A percentile compares a stretch with the other conserved stretches of the same genome.
phyloP scores from a whole-genome alignment of 2,113 vertebrate species.

The Ivindomyrus marchei region DNA sequence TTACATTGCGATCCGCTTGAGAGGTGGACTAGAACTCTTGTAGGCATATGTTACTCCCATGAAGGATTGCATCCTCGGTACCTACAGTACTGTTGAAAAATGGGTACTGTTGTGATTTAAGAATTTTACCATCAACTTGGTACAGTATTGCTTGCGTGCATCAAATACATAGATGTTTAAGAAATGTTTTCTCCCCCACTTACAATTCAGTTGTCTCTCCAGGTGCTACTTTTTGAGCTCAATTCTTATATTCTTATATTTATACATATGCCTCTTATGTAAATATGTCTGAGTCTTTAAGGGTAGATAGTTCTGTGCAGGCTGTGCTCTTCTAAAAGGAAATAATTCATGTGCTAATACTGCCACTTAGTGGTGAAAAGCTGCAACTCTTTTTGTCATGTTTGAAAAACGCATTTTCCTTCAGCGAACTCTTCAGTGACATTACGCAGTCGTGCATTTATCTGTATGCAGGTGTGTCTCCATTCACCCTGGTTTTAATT shows the following conservation, averaged over 20 bases:
- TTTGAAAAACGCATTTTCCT: not conserved
- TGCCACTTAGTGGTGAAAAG: not conserved
- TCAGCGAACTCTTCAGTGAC: not conserved
- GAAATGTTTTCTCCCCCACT: not conserved
- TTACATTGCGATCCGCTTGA: not conserved
- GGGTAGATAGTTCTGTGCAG: too few species aligned
- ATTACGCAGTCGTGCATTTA: not conserved
- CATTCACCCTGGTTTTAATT: not conserved
- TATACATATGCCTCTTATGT: not conserved
- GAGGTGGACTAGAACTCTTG: not conserved
- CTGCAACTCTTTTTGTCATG: not conserved
- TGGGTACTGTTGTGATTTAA: not conserved
- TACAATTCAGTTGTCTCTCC: not conserved
- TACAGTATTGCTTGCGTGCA: not conserved
- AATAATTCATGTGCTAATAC: constrained; percentile 29
- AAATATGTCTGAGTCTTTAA: not conserved
- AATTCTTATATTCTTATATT: not conserved
- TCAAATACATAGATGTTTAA: not conserved
- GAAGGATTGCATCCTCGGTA: not conserved
- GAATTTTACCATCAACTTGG: not conserved
- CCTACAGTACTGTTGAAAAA: not conserved
- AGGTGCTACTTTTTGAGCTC: not conserved
- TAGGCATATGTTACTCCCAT: not conserved
- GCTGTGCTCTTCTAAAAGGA: too few species aligned
- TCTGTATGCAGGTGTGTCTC: not conserved